Evolutionary conservation across 1,140 invertebrate genomes (phyloP).

Genomic region (Penaeus chinensis): DNA sequence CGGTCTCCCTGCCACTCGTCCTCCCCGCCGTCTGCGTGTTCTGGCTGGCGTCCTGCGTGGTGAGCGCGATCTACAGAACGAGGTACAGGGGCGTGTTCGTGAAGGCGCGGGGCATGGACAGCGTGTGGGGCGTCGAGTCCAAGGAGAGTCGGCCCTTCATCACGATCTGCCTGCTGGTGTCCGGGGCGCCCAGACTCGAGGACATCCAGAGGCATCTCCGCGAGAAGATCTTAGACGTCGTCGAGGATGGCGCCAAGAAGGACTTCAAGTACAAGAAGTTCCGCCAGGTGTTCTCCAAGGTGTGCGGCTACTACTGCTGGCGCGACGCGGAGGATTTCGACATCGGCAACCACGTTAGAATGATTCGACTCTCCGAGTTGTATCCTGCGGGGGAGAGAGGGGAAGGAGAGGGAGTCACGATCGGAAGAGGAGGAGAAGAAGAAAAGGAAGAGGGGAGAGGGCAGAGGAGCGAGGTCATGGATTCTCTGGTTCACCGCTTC

Average conservation of each 20-base stretch:
- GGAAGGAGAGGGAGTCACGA: not conserved
- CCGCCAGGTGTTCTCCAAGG: slow-evolving; percentile 49
- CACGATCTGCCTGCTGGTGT: slow-evolving; percentile 26
- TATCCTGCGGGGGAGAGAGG: not conserved
- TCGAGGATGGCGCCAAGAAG: slow-evolving; percentile 16
- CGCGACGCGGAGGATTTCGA: slow-evolving; percentile 46
- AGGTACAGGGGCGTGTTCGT: slow-evolving; percentile 26
- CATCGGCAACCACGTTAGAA: slow-evolving; percentile 48
- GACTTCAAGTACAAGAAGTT: slow-evolving; percentile 53
- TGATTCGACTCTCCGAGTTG: not conserved
- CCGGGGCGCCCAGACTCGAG: slow-evolving; percentile 32
- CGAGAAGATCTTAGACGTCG: slow-evolving; percentile 29
- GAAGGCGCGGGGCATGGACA: slow-evolving; percentile 48
- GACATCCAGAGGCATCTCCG: slow-evolving; percentile 30
- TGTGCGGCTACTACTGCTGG: slow-evolving; percentile 56
- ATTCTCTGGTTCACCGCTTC: slow-evolving; percentile 31
- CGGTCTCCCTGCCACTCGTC: slow-evolving; percentile 6
- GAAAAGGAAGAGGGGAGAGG: not conserved
- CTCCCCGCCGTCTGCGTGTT: slow-evolving; percentile 23
- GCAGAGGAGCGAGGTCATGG: not conserved
- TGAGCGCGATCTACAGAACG: not conserved
- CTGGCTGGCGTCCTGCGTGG: not conserved
- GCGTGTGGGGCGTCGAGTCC: slow-evolving; percentile 53
- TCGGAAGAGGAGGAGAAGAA: not conserved
- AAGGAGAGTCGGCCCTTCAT: slow-evolving; percentile 54